These are phyloP conservation scores for Calameuta filiformis DNA, from an alignment of 2,888 invertebrate species.

Conservation along the genomic window DNA sequence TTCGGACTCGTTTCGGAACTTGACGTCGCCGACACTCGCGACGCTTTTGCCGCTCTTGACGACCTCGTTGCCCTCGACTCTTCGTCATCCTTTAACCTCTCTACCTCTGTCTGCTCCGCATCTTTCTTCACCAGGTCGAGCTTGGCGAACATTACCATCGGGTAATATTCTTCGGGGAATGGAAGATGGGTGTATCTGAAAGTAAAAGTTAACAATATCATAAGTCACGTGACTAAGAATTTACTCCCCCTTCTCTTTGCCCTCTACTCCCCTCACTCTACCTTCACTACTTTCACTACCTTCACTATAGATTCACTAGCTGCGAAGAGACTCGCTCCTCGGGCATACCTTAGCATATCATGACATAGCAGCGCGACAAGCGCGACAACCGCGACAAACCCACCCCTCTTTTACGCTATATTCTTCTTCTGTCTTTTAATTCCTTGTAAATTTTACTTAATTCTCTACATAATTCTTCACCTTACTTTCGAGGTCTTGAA, in stretches of 20 bases:
- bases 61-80: conserved; percentile 15
- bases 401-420: no score
- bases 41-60: neutral
- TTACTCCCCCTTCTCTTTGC: neutral
- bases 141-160: conserved; percentile 53
- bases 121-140: conserved; percentile 54
- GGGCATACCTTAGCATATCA: no score
- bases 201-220: conserved; percentile 30
- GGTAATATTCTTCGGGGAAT: conserved; percentile 50
- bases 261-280: conserved; percentile 10
- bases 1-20: neutral
- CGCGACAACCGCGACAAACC: no score
- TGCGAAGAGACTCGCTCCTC: no score
- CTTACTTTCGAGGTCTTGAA: no score
- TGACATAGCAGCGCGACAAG: no score
- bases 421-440: no score
- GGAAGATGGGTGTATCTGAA: conserved; percentile 56
- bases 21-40: neutral
- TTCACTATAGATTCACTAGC: conserved; percentile 3
- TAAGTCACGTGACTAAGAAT: conserved; percentile 29
- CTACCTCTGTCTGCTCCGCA: conserved; percentile 10
- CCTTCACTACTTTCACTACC: conserved; percentile 22
- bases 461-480: no score
- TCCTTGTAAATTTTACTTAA: no score
- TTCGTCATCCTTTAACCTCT: conserved; percentile 10